Evolutionary conservation across 2,797 vertebrate species (phyloP), one percentile per base, ranked within the genome.

Genomic region (Lycodopsis pacificus): DNA sequence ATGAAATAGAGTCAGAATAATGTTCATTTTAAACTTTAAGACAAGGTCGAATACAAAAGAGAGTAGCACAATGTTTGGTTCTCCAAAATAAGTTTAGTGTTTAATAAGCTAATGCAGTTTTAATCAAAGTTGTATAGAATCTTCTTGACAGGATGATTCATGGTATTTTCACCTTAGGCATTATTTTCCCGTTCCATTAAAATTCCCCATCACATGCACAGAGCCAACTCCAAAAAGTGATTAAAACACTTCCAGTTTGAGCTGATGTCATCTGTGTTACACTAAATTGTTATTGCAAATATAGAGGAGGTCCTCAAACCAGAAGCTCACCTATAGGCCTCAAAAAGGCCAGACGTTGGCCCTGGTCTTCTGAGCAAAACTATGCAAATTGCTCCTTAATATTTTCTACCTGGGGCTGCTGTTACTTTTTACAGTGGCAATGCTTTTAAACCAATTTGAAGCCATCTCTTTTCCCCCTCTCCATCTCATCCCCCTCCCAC

Each of bases 391-490:
- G 34, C 40, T 79, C 48, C 20, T 65, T 83, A 36, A 84, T 75
- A 71, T 73, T 75, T 58, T 56, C 57, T 58, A 63, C 81, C 81
- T 62, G 30, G 30, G 63, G 79, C 62, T 79, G 66, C 80, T 86
- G 82, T 85, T 91, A 89, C 84, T 84, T 93, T 90, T 91, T 89
- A 82, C 86, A 86, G 85, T 78, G 75, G 72, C 58, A 82, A 73
- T 89, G 81, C 86, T 90, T 91, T 93, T 82, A 90, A 86, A 91
- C 82, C 86, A 88, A 87, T 93, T 90, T 91, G 79, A 91, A 83
- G 67, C 70, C 71, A 83, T 83, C 85, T 86, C 83, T 82, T 85
- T 84, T 46, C 79, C 73, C 62, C 76, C 76, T 84, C 87, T 88
- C 56, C 73, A 73, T 56, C 78, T 69, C 74, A 58, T 61, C 79